Percentiles rank a stretch among this genome's conserved stretches.
phyloP scores from a whole-genome alignment of 2,113 vertebrate genomes.

The Syrmaticus mikado region DNA sequence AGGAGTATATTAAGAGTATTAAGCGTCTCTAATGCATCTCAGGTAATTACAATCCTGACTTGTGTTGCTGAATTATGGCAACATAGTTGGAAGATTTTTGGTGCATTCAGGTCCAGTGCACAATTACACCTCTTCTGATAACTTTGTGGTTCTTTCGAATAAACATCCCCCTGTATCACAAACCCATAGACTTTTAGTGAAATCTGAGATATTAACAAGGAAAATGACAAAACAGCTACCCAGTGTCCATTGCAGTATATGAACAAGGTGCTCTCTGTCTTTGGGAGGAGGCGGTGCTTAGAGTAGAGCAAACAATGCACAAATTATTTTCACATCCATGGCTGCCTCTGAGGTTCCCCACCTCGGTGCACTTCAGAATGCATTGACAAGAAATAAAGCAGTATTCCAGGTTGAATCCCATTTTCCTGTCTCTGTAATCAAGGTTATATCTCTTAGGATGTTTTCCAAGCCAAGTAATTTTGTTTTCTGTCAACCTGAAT shows the following conservation, averaged over 20 bases:
- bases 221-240: neutral
- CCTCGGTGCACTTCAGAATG: neutral
- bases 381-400: neutral
- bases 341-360: accelerated
- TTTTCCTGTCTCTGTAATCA: slow-evolving; percentile 43
- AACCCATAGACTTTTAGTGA: neutral
- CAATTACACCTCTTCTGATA: neutral
- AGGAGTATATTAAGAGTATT: neutral
- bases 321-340: accelerated
- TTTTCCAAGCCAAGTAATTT: slow-evolving; percentile 47
- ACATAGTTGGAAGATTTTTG: neutral
- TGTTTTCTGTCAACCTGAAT: slow-evolving; percentile 50
- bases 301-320: neutral
- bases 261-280: neutral
- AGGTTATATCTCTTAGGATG: slow-evolving; percentile 29
- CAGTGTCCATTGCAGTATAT: neutral
- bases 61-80: neutral
- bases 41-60: neutral
- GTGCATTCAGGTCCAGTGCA: neutral
- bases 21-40: neutral
- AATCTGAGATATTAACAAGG: neutral
- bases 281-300: neutral
- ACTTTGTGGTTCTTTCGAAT: neutral
- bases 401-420: neutral
- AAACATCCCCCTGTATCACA: accelerated